Percentiles rank a stretch among this genome's conserved stretches.
phyloP scores from a whole-genome alignment of 2,797 vertebrate genomes.

The Lemur catta region DNA sequence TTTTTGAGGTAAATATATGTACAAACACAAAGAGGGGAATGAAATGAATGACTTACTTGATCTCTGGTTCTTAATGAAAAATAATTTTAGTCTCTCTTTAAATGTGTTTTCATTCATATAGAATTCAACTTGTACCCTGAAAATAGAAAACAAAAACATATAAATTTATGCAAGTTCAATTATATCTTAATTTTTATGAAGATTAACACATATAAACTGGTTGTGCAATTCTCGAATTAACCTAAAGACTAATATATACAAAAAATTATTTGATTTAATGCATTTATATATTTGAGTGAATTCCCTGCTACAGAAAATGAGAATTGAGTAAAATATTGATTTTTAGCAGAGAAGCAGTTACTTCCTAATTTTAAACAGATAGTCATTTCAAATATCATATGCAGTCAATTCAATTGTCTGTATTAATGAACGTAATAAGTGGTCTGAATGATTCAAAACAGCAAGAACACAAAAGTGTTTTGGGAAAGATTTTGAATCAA shows the following conservation, averaged over 20 bases:
- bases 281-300: not conserved
- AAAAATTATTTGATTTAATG: not conserved
- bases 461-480: not conserved
- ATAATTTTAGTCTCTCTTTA: constrained; percentile 90
- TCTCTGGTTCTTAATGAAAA: constrained; percentile 92
- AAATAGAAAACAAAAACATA: constrained; percentile 73
- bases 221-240: not conserved
- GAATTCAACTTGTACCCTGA: constrained; percentile 90
- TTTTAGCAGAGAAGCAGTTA: not conserved
- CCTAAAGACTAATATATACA: not conserved
- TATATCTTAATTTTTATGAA: not conserved
- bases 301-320: not conserved
- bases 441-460: not conserved
- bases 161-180: not conserved
- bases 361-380: constrained; percentile 23
- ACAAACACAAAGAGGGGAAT: constrained; percentile 37
- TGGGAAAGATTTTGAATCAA: not conserved
- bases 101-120: constrained; percentile 90
- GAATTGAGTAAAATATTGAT: not conserved
- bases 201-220: not conserved
- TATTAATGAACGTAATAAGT: not conserved
- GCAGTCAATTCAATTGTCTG: not conserved
- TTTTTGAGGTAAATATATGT: not conserved
- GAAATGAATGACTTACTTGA: constrained; percentile 87
- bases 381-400: not conserved